Evolutionary conservation across 2,888 invertebrate genomes (phyloP).

Genomic region (Phymatocera aterrima): DNA sequence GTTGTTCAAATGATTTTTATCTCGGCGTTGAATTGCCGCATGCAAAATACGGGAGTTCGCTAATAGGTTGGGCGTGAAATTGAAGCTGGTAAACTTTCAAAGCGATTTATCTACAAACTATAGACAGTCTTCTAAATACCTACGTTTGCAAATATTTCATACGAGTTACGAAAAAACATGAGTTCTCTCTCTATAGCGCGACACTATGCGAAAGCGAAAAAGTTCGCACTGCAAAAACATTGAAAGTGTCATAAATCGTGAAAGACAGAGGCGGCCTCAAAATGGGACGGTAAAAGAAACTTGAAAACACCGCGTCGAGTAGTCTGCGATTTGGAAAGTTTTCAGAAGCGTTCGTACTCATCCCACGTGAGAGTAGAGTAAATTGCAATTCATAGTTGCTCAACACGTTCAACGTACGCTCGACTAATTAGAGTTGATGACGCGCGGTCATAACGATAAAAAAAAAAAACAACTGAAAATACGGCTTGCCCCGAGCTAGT

Average conservation of each 20-base stretch:
- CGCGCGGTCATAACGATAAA: not conserved
- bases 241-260: constrained; percentile 4
- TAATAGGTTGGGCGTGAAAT: not conserved
- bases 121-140: too few relatives aligned
- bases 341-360: not conserved
- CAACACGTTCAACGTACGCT: not conserved
- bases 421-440: constrained; percentile 20
- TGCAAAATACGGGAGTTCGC: too few relatives aligned
- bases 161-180: too few relatives aligned
- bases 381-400: constrained; percentile 24
- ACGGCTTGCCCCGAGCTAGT: not conserved
- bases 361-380: not conserved
- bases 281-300: not conserved
- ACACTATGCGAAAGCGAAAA: not conserved
- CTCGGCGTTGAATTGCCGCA: too few relatives aligned
- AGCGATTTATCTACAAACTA: not conserved
- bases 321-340: not conserved
- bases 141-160: not conserved
- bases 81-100: not conserved
- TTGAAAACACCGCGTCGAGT: not conserved
- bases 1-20: constrained; percentile 11
- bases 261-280: not conserved
- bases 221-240: not conserved
- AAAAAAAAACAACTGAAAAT: not conserved
- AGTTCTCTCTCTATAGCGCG: not conserved